These are phyloP conservation scores for Saturnia japonica DNA, from an alignment of 2,888 invertebrate species.

Conservation along the genomic window DNA sequence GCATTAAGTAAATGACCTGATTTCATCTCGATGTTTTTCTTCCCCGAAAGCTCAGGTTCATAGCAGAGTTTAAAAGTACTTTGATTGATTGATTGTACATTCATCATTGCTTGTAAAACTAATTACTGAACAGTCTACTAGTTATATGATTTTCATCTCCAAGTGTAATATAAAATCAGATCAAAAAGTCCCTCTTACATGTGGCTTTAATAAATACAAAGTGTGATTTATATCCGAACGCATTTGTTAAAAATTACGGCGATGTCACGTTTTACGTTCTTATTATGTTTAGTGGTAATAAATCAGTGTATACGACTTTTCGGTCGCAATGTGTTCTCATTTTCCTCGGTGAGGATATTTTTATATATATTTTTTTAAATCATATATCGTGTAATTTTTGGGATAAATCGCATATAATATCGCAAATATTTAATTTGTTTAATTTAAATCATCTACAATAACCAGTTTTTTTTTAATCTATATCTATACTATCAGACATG, in stretches of 20 bases:
- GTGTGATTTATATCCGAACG: constrained; percentile 37
- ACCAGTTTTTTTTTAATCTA: too few species aligned
- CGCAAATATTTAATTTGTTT: neutral
- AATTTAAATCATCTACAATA: too few species aligned
- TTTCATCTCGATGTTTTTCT: too few species aligned
- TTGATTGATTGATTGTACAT: too few species aligned
- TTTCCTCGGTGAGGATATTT: neutral
- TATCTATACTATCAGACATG: too few species aligned
- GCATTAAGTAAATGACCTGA: too few species aligned
- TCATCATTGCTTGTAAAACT: too few species aligned
- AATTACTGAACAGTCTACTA: neutral
- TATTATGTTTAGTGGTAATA: constrained; percentile 40
- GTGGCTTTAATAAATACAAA: constrained; percentile 33
- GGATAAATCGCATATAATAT: neutral
- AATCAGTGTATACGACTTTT: constrained; percentile 47
- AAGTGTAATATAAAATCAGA: constrained; percentile 21
- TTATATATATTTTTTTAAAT: neutral
- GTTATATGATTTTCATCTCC: neutral
- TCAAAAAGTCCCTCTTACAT: constrained; percentile 20
- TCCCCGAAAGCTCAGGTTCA: too few species aligned
- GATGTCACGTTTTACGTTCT: constrained; percentile 37
- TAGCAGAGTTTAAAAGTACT: too few species aligned
- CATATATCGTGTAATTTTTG: neutral
- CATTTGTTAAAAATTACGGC: constrained; percentile 21
- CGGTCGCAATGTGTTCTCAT: constrained; percentile 36